Base-by-base conservation (phyloP, 35 echinoderm and acorn worm genomes). In the Diadema setosum region DNA sequence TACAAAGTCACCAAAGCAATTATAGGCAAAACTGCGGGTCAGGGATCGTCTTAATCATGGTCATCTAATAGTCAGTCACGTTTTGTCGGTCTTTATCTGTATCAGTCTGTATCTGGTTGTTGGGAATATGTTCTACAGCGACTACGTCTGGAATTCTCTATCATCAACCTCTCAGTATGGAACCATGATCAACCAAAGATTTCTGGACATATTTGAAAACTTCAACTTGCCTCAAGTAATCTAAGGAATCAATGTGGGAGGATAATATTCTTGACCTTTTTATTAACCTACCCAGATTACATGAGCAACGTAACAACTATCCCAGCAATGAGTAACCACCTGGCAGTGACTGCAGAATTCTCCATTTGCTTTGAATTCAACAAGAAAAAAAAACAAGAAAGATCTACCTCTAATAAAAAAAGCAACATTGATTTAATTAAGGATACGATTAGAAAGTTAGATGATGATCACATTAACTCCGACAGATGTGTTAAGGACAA, bases 201-300 rank as follows among this genome's bases (percentile, higher is more conserved):
- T 87, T 16, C n/a, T 87, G 5, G 67, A 87, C 17, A 20, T 78
- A 16, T 41, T 39, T 20, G 80, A 89, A 30, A 45, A 82, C 49
- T 58, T 84, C 56, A 81, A 84, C 45, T 76, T 89, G 2, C n/a
- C 18, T 1, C 87, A 89, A 63, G 50, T 89, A 34, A 44, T 58
- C 25, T n/a, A 82, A 82, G 16, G 56, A 24, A 29, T 58, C 73
- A 21, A 50, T 76, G 20, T 9, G 55, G 11, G 75, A 46, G 17
- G 75, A 64, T 34, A 89, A 65, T 64, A 63, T 89, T 14, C 76
- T 82, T 25, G 87, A 89, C 33, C 75, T 89, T 14, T 5, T 82
- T 89, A 17, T 82, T 76, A n/a, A 89, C 87, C 4, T 59, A 56
- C 39, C 76, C 87, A 58, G 87, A 89, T 58, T 45, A 89, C 42